phyloP scores from a whole-genome alignment of 2,888 invertebrate species.

The Ametastegia equiseti region DNA sequence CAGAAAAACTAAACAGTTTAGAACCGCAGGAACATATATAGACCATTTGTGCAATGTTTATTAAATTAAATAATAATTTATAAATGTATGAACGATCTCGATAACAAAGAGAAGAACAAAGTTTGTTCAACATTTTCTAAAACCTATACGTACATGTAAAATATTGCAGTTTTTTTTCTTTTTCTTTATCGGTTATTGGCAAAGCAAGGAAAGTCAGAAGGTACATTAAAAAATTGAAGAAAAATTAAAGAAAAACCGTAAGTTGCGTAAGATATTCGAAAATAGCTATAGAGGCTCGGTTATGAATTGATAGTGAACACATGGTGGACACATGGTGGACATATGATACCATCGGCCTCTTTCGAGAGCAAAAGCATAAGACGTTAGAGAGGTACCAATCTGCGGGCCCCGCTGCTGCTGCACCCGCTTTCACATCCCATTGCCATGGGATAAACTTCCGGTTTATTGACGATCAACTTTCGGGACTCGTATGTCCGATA shows the following conservation, averaged over 20 bases:
- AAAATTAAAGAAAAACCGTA: not conserved
- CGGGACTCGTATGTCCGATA: not conserved
- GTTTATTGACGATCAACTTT: not conserved
- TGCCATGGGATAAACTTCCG: conserved; percentile 47
- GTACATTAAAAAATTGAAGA: not conserved
- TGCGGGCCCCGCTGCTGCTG: not conserved
- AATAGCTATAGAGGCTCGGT: conserved; percentile 65
- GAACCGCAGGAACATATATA: not conserved
- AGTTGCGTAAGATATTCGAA: conserved; percentile 70
- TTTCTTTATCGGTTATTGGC: not conserved
- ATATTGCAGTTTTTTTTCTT: not conserved
- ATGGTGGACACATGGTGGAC: conserved; percentile 51
- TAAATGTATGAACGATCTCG: not conserved
- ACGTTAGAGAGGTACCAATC: not conserved
- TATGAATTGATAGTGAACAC: conserved; percentile 72
- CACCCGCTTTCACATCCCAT: conserved; percentile 35
- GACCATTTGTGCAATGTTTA: not conserved
- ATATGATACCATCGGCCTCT: conserved; percentile 44
- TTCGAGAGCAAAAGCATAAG: not conserved
- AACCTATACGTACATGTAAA: not conserved
- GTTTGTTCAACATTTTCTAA: too few species aligned
- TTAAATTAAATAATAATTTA: too few species aligned
- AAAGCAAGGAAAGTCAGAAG: not conserved
- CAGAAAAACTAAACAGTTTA: too few species aligned
- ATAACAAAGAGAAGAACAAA: not conserved